Conservation (phyloP, 1,140 invertebrate genomes). For the Cotesia vestalis region DNA sequence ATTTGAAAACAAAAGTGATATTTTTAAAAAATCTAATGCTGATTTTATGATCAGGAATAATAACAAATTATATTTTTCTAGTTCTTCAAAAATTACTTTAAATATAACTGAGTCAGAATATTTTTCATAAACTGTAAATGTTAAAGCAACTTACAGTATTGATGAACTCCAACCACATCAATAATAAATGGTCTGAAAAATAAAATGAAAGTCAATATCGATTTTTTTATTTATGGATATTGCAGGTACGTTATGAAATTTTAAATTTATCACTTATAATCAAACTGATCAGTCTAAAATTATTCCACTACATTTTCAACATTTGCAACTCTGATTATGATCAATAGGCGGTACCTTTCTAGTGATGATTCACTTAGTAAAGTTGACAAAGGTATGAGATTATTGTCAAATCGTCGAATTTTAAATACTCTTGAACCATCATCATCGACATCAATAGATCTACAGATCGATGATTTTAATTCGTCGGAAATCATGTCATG, state of each 20-base stretch:
- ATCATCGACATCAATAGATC: constrained; percentile 49
- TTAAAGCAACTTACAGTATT: constrained; percentile 54
- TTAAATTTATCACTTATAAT: too few species aligned
- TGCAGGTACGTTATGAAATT: too few species aligned
- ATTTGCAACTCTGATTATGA: too few species aligned
- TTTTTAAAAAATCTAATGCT: too few species aligned
- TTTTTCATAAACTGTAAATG: too few species aligned
- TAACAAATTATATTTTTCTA: not conserved
- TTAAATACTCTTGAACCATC: constrained; percentile 52
- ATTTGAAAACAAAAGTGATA: too few species aligned
- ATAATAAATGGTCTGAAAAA: constrained; percentile 55
- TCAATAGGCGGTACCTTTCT: constrained; percentile 46
- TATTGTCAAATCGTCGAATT: constrained; percentile 55
- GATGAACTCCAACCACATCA: constrained; percentile 55
- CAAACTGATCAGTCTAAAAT: too few species aligned
- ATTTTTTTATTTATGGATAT: constrained; percentile 6
- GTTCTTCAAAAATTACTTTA: not conserved
- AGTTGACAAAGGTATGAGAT: constrained; percentile 54
- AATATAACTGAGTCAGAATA: too few species aligned
- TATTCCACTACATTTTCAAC: too few species aligned
- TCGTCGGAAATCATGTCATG: constrained; percentile 49
- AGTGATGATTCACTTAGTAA: constrained; percentile 51
- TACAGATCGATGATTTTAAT: constrained; percentile 50
- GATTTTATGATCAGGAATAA: too few species aligned
- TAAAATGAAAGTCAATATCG: constrained; percentile 18